phyloP scores from a whole-genome alignment of 2,888 invertebrate species.

The Stenotaenia linearis region DNA sequence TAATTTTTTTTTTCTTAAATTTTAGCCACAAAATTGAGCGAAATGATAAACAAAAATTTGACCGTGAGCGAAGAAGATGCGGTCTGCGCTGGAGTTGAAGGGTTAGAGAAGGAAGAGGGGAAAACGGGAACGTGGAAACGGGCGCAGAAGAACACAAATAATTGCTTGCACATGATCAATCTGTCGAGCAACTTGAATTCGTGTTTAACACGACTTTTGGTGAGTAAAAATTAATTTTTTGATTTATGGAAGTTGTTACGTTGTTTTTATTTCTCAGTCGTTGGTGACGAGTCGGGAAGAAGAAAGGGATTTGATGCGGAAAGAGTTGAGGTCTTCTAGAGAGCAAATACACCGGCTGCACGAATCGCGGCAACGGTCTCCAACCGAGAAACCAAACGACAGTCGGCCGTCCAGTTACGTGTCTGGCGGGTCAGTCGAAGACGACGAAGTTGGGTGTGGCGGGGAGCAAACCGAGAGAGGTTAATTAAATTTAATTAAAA shows the following conservation, averaged over 20 bases:
- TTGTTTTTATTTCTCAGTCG: conserved; percentile 53
- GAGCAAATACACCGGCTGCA: conserved; percentile 53
- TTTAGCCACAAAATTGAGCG: conserved; percentile 54
- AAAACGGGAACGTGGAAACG: not conserved
- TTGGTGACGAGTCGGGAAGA: conserved; percentile 68
- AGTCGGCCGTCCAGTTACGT: conserved; percentile 44
- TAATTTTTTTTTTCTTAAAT: not conserved
- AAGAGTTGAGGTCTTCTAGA: conserved; percentile 64
- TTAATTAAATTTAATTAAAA: not conserved
- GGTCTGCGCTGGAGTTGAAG: conserved; percentile 49
- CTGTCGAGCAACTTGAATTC: conserved; percentile 60
- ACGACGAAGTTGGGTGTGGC: not conserved
- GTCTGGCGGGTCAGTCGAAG: conserved; percentile 40
- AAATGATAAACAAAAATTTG: conserved; percentile 55
- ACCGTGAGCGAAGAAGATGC: conserved; percentile 56
- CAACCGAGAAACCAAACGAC: conserved; percentile 39
- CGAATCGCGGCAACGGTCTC: conserved; percentile 38
- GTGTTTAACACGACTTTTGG: conserved; percentile 65
- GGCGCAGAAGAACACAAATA: not conserved
- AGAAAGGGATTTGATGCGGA: conserved; percentile 65
- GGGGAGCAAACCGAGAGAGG: not conserved
- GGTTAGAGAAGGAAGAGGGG: not conserved
- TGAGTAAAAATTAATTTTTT: conserved; percentile 45
- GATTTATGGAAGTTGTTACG: not conserved
- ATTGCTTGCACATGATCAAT: conserved; percentile 50